Percentiles rank a stretch among this genome's conserved stretches.
Evolutionary conservation across 1,140 invertebrate genomes (phyloP).

Genomic region (Drosophila athabasca): DNA sequence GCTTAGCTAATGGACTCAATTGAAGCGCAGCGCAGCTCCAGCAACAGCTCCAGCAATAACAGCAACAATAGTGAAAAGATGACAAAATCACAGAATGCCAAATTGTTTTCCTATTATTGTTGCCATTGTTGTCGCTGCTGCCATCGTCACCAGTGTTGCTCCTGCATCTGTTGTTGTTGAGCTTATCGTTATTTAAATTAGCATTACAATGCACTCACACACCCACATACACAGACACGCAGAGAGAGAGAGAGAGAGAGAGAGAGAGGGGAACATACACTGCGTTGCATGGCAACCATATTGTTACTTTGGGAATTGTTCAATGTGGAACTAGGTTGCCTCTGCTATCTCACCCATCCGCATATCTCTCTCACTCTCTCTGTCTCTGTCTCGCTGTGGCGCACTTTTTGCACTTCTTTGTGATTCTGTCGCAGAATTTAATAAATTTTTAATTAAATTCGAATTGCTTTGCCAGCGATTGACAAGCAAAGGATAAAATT

Average conservation of each 20-base stretch:
- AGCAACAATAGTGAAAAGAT: slow-evolving; percentile 45
- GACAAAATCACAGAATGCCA: slow-evolving; percentile 75
- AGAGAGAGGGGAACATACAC: background rate
- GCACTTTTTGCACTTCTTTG: slow-evolving; percentile 7
- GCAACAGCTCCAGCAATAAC: background rate
- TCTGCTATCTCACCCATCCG: background rate
- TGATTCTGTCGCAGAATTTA: slow-evolving; percentile 45
- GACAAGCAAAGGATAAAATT: slow-evolving; percentile 30
- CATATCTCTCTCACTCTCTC: background rate
- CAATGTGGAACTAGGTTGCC: slow-evolving; percentile 47
- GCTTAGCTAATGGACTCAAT: background rate
- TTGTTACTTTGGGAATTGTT: slow-evolving; percentile 56
- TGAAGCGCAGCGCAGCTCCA: background rate
- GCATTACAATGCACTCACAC: slow-evolving; percentile 72
- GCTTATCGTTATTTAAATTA: slow-evolving; percentile 80
- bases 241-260: background rate
- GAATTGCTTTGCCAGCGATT: slow-evolving; percentile 29
- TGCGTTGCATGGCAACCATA: slow-evolving; percentile 50
- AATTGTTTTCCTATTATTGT: slow-evolving; percentile 81
- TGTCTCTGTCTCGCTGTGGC: background rate
- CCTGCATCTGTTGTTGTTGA: slow-evolving; percentile 44
- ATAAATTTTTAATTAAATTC: slow-evolving; percentile 69
- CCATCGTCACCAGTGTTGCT: no score
- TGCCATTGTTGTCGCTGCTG: slow-evolving; percentile 58
- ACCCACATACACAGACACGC: slow-evolving; percentile 6